These are phyloP conservation scores for Lytechinus pictus DNA, from an alignment of 35 echinoderm and acorn worm genomes.

Conservation along the genomic window DNA sequence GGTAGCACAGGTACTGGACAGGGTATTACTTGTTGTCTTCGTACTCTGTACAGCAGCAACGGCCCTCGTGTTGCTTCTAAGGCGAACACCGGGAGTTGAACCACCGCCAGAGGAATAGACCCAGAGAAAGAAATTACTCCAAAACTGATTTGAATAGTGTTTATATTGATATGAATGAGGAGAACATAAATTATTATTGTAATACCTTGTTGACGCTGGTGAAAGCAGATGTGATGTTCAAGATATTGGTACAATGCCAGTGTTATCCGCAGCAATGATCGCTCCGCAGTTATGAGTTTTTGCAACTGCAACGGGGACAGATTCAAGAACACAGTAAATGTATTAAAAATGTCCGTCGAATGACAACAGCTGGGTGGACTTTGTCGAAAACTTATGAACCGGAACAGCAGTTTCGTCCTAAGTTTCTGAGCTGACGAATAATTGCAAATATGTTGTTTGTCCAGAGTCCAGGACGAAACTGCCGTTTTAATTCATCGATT, in stretches of 20 bases:
- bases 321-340: too few relatives aligned
- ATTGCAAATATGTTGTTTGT: too few relatives aligned
- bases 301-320: too few relatives aligned
- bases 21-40: constrained; percentile 83
- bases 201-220: background rate
- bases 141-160: background rate
- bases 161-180: background rate
- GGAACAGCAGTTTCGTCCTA: too few relatives aligned
- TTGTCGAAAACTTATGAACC: too few relatives aligned
- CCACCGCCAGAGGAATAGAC: constrained; percentile 21
- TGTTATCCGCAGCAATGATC: background rate
- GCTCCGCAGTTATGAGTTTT: background rate
- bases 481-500: too few relatives aligned
- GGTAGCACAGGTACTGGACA: constrained; percentile 90
- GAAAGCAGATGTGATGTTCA: background rate
- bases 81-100: constrained; percentile 58
- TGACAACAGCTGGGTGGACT: too few relatives aligned
- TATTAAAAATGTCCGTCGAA: too few relatives aligned
- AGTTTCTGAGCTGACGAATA: too few relatives aligned
- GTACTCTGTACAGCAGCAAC: constrained; percentile 77
- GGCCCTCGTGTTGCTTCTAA: constrained; percentile 68
- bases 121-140: background rate
- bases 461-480: too few relatives aligned
- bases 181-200: background rate
- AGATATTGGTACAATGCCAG: background rate